Conservation (phyloP, 2,113 vertebrate genomes). For the Lampris megalopsis region DNA sequence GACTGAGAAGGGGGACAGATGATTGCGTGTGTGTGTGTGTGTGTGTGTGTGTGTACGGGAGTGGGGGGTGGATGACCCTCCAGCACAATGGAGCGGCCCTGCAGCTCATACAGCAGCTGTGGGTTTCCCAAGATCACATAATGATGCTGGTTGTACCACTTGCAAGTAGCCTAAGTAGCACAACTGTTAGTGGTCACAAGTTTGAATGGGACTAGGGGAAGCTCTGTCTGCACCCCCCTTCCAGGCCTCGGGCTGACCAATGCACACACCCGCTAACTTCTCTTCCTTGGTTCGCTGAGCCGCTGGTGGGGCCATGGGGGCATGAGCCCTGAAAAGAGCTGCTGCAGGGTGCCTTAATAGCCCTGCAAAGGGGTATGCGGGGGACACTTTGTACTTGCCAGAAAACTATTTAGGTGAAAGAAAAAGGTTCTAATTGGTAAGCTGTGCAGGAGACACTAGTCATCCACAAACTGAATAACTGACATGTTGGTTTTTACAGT, state of each 20-base stretch:
- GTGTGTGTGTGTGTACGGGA: slow-evolving; percentile 61
- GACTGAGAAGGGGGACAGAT: slow-evolving; percentile 55
- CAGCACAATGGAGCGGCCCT: slow-evolving; percentile 77
- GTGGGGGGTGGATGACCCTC: slow-evolving; percentile 77
- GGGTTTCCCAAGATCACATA: slow-evolving; percentile 87
- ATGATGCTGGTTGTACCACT: slow-evolving; percentile 82
- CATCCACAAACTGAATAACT: slow-evolving; percentile 9
- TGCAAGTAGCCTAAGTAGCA: slow-evolving; percentile 80
- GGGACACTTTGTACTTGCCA: slow-evolving; percentile 46
- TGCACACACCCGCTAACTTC: slow-evolving; percentile 77
- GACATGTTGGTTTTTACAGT: neutral
- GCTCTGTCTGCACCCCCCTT: slow-evolving; percentile 61
- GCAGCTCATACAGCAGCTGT: slow-evolving; percentile 88
- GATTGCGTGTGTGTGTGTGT: slow-evolving; percentile 48
- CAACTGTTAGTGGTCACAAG: slow-evolving; percentile 80
- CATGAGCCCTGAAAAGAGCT: slow-evolving; percentile 53
- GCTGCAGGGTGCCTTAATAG: slow-evolving; percentile 73
- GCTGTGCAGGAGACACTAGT: neutral
- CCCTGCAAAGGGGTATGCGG: slow-evolving; percentile 31
- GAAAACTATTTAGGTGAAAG: slow-evolving; percentile 59
- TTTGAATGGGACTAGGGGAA: slow-evolving; percentile 78
- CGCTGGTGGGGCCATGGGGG: slow-evolving; percentile 76
- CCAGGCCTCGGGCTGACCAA: slow-evolving; percentile 71
- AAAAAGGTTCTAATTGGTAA: slow-evolving; percentile 34
- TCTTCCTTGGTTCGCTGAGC: slow-evolving; percentile 64